Conservation (phyloP, 2,888 invertebrate species). For the Machimus atricapillus region DNA sequence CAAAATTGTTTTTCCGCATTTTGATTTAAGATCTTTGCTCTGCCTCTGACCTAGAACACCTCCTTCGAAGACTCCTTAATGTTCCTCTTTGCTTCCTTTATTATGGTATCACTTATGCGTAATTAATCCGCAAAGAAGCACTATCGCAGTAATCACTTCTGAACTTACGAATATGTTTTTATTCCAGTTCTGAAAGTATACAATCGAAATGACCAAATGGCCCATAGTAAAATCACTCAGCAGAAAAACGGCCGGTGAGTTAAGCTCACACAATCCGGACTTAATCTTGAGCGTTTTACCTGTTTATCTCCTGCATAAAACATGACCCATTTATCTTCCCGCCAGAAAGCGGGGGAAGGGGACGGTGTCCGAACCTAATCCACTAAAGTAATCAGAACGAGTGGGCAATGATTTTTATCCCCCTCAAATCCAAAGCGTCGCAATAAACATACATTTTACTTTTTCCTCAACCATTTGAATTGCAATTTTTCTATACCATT, state of each 20-base stretch:
- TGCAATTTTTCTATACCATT: neutral
- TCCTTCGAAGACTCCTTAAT: neutral
- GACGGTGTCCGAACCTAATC: neutral
- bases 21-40: too few relatives aligned
- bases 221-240: conserved; percentile 8
- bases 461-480: conserved; percentile 6
- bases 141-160: neutral
- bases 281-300: conserved; percentile 34
- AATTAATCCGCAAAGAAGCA: neutral
- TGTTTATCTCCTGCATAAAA: conserved; percentile 30
- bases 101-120: neutral
- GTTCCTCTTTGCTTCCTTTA: neutral
- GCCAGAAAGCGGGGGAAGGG: neutral
- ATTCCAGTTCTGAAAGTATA: neutral
- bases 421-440: neutral
- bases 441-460: neutral
- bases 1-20: too few relatives aligned
- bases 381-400: conserved; percentile 12
- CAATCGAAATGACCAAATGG: neutral
- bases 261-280: neutral
- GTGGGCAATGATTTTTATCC: conserved; percentile 30
- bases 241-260: conserved; percentile 1
- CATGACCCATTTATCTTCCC: conserved; percentile 32
- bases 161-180: neutral
- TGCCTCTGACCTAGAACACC: neutral